Evolutionary conservation across 2,113 vertebrate species (phyloP).

Genomic region (Antigone vipio): DNA sequence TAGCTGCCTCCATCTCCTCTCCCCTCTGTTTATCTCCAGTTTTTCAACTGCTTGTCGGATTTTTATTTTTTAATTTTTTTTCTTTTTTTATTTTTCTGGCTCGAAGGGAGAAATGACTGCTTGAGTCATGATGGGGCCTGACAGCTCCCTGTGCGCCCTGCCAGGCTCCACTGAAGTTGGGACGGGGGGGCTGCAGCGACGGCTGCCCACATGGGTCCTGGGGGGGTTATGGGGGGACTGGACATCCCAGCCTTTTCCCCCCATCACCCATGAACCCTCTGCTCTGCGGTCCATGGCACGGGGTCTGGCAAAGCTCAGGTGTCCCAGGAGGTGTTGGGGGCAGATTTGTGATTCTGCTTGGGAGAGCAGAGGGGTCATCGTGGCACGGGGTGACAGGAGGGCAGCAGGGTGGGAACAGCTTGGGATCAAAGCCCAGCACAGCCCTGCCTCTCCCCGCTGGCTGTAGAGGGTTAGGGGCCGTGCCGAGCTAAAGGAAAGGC

Average conservation of each 20-base stretch:
- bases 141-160: not conserved
- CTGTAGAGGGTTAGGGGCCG: not conserved
- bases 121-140: constrained; percentile 1
- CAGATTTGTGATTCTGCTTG: not conserved
- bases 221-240: rapidly evolving
- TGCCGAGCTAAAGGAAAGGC: not conserved
- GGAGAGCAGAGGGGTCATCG: not conserved
- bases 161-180: not conserved
- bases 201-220: not conserved
- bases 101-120: not conserved
- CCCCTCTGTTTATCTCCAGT: not conserved
- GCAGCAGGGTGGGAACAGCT: not conserved
- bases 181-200: not conserved
- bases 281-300: not conserved
- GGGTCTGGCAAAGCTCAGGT: not conserved
- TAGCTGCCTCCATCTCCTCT: not conserved
- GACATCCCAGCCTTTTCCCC: not conserved
- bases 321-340: not conserved
- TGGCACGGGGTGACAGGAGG: not conserved
- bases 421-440: not conserved
- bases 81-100: not conserved
- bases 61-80: not conserved
- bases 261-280: not conserved
- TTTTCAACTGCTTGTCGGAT: not conserved
- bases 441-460: not conserved